These are phyloP conservation scores for Aratinga solstitialis DNA, from an alignment of 2,797 vertebrate species.

Conservation along the genomic window DNA sequence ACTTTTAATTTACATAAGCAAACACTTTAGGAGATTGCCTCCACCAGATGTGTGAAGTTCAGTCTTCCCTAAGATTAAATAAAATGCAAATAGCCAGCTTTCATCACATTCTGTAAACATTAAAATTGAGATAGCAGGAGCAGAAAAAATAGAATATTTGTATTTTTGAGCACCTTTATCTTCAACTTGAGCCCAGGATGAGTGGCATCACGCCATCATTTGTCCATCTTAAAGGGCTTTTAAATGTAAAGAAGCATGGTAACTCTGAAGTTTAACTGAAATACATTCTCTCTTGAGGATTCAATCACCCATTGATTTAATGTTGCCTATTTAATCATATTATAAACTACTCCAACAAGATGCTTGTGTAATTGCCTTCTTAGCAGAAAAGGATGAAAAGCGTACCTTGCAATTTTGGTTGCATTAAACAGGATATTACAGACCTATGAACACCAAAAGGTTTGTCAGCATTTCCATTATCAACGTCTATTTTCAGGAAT, in stretches of 20 bases:
- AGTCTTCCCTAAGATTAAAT: slow-evolving; percentile 53
- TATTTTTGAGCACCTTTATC: not conserved
- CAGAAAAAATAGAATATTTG: slow-evolving; percentile 28
- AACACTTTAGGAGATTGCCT: slow-evolving; percentile 59
- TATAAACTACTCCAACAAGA: slow-evolving; percentile 66
- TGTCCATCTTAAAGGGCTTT: slow-evolving; percentile 31
- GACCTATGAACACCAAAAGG: slow-evolving; percentile 35
- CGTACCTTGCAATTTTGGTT: slow-evolving; percentile 70
- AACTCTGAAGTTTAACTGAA: slow-evolving; percentile 44
- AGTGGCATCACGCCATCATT: not conserved
- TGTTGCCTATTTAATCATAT: slow-evolving; percentile 71
- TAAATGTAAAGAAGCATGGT: slow-evolving; percentile 36
- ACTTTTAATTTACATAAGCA: slow-evolving; percentile 63
- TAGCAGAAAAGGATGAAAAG: slow-evolving; percentile 70
- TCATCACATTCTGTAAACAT: slow-evolving; percentile 58
- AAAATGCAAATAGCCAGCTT: slow-evolving; percentile 48
- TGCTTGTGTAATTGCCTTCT: slow-evolving; percentile 65
- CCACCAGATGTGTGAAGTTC: slow-evolving; percentile 51
- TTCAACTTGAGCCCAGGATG: not conserved
- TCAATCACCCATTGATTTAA: slow-evolving; percentile 73
- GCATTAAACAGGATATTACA: slow-evolving; percentile 58
- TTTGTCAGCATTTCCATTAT: slow-evolving; percentile 68
- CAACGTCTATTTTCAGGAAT: slow-evolving; percentile 11
- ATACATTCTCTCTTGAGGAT: slow-evolving; percentile 49
- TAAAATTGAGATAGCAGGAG: slow-evolving; percentile 40